Evolutionary conservation across 2,888 invertebrate genomes (phyloP).

Genomic region (Papilio elwesi): DNA sequence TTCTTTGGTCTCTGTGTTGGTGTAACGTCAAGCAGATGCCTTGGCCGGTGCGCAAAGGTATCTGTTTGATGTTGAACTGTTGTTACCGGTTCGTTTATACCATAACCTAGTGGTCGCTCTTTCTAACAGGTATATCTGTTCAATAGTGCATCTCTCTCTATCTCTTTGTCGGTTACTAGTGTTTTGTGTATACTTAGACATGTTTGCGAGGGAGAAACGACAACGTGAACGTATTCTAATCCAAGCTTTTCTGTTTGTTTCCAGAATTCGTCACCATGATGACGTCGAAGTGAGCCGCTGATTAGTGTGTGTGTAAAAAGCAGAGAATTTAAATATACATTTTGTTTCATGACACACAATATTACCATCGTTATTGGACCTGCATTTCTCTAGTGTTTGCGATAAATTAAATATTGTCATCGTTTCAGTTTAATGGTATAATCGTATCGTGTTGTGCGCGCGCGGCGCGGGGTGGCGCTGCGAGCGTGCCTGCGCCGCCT

Average conservation of each 20-base stretch:
- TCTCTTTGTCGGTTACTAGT: conserved; percentile 67
- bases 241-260: conserved; percentile 73
- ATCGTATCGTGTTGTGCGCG: conserved; percentile 53
- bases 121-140: conserved; percentile 65
- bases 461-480: conserved; percentile 49
- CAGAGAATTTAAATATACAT: conserved; percentile 86
- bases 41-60: conserved; percentile 47
- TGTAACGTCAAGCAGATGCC: conserved; percentile 57
- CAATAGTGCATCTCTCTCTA: conserved; percentile 70
- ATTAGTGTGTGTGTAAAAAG: conserved; percentile 85
- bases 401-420: conserved; percentile 83
- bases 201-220: conserved; percentile 54
- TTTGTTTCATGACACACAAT: conserved; percentile 86
- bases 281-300: conserved; percentile 98
- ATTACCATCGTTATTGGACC: conserved; percentile 85
- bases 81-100: conserved; percentile 49
- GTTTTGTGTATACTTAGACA: conserved; percentile 61
- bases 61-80: conserved; percentile 51
- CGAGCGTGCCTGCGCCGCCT: conserved; percentile 47
- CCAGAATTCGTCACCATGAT: conserved; percentile 99
- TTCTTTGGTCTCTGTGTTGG: conserved; percentile 53
- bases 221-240: conserved; percentile 48
- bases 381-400: conserved; percentile 86
- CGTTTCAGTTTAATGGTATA: conserved; percentile 80
- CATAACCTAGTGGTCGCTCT: conserved; percentile 58